Evolutionary conservation across 2,888 invertebrate species (phyloP).

Genomic region (Ectemnius lituratus): DNA sequence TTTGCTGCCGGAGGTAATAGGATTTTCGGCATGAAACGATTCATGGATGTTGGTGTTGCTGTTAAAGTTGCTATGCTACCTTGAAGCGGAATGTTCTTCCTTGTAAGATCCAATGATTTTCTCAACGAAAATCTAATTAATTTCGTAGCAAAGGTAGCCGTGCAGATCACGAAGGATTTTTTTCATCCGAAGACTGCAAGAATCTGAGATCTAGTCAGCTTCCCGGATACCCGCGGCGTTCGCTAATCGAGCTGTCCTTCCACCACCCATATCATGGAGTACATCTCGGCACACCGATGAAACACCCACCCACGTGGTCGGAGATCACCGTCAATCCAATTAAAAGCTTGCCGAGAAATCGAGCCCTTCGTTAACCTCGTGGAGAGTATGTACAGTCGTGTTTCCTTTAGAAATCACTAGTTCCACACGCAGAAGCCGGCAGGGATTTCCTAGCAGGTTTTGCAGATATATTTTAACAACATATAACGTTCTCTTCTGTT

Average conservation of each 20-base stretch:
- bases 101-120: too few species aligned
- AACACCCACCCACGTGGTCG: not conserved
- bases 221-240: slow-evolving; percentile 65
- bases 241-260: slow-evolving; percentile 69
- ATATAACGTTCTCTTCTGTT: slow-evolving; percentile 42
- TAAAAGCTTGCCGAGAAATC: slow-evolving; percentile 36
- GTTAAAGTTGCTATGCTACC: too few species aligned
- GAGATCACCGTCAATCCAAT: slow-evolving; percentile 44
- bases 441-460: slow-evolving; percentile 35
- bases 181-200: too few species aligned
- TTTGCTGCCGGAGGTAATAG: slow-evolving; percentile 45
- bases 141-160: too few species aligned
- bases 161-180: too few species aligned
- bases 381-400: slow-evolving; percentile 39
- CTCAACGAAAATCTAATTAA: too few species aligned
- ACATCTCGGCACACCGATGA: slow-evolving; percentile 1
- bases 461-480: slow-evolving; percentile 58
- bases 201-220: too few species aligned
- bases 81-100: too few species aligned
- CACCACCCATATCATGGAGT: slow-evolving; percentile 28
- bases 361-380: slow-evolving; percentile 37
- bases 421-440: slow-evolving; percentile 52
- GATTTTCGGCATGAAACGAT: slow-evolving; percentile 52
- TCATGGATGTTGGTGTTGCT: too few species aligned
- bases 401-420: slow-evolving; percentile 57